These are phyloP conservation scores for Grallaria varia DNA, from an alignment of 2,113 vertebrate species.

Conservation along the genomic window DNA sequence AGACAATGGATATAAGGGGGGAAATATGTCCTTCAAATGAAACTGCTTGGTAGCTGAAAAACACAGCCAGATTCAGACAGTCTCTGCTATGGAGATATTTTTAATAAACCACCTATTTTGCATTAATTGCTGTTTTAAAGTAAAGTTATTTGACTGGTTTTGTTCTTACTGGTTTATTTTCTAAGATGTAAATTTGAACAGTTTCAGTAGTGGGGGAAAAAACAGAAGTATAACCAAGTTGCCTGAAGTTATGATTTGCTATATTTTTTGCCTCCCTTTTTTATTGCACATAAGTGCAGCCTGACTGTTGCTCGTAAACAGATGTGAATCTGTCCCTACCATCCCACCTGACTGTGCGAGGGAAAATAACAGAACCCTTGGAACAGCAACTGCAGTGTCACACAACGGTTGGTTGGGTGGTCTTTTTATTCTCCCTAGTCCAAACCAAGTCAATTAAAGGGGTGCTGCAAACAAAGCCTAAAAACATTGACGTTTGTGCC, in stretches of 20 bases:
- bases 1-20: background rate
- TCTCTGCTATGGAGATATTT: background rate
- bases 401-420: background rate
- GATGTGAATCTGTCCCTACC: background rate
- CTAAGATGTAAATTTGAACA: background rate
- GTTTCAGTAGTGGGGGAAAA: background rate
- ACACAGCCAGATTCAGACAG: background rate
- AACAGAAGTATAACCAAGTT: background rate
- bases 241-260: background rate
- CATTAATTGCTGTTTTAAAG: background rate
- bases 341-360: background rate
- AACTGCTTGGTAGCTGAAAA: background rate
- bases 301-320: slow-evolving; percentile 4
- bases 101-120: background rate
- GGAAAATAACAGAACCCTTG: background rate
- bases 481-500: background rate
- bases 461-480: background rate
- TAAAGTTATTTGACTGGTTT: background rate
- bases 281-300: background rate
- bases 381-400: background rate
- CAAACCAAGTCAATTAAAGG: background rate
- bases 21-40: background rate
- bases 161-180: background rate
- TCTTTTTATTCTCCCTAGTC: background rate
- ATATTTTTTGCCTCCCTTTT: background rate